Percentiles rank a stretch among this genome's conserved stretches.
Evolutionary conservation across 2,797 vertebrate species (phyloP).

Genomic region (Carduelis carduelis): DNA sequence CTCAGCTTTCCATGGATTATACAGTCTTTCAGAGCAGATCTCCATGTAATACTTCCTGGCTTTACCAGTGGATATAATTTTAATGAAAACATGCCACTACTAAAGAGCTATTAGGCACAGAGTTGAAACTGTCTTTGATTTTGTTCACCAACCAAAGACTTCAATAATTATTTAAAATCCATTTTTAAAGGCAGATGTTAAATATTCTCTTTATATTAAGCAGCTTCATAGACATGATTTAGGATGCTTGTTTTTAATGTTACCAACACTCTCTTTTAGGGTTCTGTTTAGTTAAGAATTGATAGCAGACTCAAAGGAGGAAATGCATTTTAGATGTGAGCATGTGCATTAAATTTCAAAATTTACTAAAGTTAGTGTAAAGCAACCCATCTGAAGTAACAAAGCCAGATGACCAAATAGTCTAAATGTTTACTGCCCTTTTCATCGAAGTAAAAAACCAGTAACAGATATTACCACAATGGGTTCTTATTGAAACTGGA

Average conservation of each 20-base stretch:
- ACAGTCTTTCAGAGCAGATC: constrained; percentile 52
- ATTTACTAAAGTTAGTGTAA: neutral
- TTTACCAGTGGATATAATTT: constrained; percentile 61
- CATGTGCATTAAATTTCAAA: neutral
- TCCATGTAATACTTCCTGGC: constrained; percentile 43
- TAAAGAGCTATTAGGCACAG: constrained; percentile 59
- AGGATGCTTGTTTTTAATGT: constrained; percentile 14
- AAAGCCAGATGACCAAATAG: neutral
- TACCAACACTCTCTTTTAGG: neutral
- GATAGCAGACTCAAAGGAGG: neutral
- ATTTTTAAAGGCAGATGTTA: constrained; percentile 30
- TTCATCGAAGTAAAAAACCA: neutral
- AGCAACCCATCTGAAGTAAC: neutral
- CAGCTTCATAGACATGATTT: neutral
- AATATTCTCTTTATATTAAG: constrained; percentile 51
- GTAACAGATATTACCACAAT: neutral
- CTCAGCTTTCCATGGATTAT: constrained; percentile 64
- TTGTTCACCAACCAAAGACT: constrained; percentile 37
- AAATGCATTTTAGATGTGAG: neutral
- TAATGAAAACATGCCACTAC: constrained; percentile 66
- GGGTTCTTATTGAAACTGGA: neutral
- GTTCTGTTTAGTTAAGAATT: constrained; percentile 6
- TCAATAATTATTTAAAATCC: constrained; percentile 10
- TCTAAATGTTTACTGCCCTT: neutral
- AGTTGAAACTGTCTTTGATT: constrained; percentile 68